A percentile compares a stretch with the other conserved stretches of the same genome.
phyloP scores from a whole-genome alignment of 2,113 vertebrate species.

The Amia ocellicauda region DNA sequence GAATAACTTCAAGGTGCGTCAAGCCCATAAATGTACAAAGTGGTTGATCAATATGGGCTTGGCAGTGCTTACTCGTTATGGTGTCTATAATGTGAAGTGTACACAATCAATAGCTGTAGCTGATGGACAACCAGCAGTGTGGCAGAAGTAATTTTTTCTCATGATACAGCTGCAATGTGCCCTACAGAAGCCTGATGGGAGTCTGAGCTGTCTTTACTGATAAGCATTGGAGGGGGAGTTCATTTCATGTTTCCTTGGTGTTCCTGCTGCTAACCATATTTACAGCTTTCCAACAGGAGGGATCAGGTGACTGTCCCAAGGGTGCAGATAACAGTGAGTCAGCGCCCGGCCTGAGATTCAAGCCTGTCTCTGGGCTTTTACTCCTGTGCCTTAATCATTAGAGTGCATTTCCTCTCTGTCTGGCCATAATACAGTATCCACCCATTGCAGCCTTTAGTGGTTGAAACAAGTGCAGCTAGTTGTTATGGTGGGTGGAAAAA shows the following conservation, averaged over 20 bases:
- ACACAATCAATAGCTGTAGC: slow-evolving; percentile 33
- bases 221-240: background rate
- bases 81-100: slow-evolving; percentile 32
- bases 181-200: background rate
- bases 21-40: slow-evolving; percentile 32
- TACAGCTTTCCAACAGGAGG: too few relatives aligned
- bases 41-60: slow-evolving; percentile 27
- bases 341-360: background rate
- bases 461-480: too few relatives aligned
- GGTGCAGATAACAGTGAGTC: background rate
- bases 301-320: background rate
- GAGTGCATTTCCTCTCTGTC: too few relatives aligned
- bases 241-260: background rate
- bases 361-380: background rate
- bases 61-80: slow-evolving; percentile 21
- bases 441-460: too few relatives aligned
- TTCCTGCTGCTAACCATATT: too few relatives aligned
- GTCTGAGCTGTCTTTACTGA: background rate
- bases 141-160: slow-evolving; percentile 15
- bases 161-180: slow-evolving; percentile 7
- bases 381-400: too few relatives aligned
- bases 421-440: background rate
- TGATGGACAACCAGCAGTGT: slow-evolving; percentile 18
- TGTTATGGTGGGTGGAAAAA: too few relatives aligned
- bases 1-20: slow-evolving; percentile 28